Evolutionary conservation across 2,113 vertebrate genomes (phyloP).

Genomic region (Hippolais icterina): DNA sequence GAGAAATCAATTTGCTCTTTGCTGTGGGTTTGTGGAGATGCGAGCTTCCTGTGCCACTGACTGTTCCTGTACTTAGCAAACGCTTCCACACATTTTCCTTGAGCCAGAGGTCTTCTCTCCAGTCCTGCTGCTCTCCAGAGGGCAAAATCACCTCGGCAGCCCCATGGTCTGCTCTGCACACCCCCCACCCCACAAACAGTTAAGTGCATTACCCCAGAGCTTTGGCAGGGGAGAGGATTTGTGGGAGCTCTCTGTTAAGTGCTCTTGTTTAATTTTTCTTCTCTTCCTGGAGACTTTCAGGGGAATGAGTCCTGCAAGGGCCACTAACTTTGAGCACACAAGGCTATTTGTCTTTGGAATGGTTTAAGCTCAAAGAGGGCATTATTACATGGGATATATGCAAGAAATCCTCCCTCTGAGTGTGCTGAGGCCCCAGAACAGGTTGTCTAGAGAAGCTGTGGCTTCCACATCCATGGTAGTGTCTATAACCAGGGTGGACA

Average conservation of each 20-base stretch:
- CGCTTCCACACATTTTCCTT: not conserved
- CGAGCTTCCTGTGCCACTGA: not conserved
- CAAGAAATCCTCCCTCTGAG: not conserved
- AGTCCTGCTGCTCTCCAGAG: not conserved
- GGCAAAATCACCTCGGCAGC: accelerated
- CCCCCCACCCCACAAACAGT: not conserved
- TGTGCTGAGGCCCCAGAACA: accelerated
- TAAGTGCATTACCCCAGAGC: not conserved
- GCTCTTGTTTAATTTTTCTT: not conserved
- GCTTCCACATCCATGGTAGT: not conserved
- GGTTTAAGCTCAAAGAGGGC: no score
- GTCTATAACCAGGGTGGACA: accelerated
- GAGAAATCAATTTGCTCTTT: not conserved
- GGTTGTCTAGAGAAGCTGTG: not conserved
- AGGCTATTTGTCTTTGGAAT: not conserved
- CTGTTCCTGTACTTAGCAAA: no score
- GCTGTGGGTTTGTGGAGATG: accelerated
- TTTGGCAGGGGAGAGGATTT: accelerated
- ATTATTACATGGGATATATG: not conserved
- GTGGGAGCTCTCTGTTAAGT: not conserved
- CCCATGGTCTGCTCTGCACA: accelerated
- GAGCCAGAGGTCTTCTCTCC: not conserved
- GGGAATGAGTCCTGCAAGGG: not conserved
- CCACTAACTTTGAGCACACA: no score
- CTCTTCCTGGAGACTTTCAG: not conserved